Evolutionary conservation across 2,113 vertebrate species (phyloP), one percentile per base, ranked within the genome.

Genomic region (Rhynchomys soricoides): DNA sequence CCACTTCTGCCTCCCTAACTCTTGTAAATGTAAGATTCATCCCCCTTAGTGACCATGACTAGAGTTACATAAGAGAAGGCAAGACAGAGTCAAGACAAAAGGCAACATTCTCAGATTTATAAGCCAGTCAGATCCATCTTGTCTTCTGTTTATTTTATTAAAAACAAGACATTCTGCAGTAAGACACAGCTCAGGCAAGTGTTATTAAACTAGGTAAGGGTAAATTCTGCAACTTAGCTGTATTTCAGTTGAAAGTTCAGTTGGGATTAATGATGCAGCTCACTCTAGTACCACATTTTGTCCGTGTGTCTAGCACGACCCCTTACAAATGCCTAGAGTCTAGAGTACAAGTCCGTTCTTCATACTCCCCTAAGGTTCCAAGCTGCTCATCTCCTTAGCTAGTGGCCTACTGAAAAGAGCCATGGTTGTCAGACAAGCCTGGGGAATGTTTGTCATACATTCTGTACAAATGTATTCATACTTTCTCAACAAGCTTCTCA

Each of bases 401-500:
- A 82, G 55, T 55, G 50, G 24, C 37, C 31, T 55, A 62, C 31
- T 34, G 0, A 74, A 78, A 48, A 52, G 13, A 90, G n/a, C 74
- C 66, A 0, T 15, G 50, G 21, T 31, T 93, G 2, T 75, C 59
- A 90, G 48, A 43, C 55, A 87, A 66, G 78, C 10, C 55, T 75
- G 16, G 68, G 2, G 37, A 94, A 3, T 64, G 24, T 48, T 50
- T 8, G 22, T 17, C 77, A 88, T 13, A 21, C 68, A 93, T 43
- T 22, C 31, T 62, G 16, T 50, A 40, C 31, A 57, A 73, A 83
- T 89, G 21, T 70, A 59, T 40, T 40, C n/a, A 3, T 19, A 52
- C 59, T 88, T 92, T 85, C 91, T 77, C 11, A 43, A 93, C 9
- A 86, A 79, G 77, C 26, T 86, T 71, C 55, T 50, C 68, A 90